phyloP scores from a whole-genome alignment of 2,113 vertebrate genomes.

The Caranx ignobilis region DNA sequence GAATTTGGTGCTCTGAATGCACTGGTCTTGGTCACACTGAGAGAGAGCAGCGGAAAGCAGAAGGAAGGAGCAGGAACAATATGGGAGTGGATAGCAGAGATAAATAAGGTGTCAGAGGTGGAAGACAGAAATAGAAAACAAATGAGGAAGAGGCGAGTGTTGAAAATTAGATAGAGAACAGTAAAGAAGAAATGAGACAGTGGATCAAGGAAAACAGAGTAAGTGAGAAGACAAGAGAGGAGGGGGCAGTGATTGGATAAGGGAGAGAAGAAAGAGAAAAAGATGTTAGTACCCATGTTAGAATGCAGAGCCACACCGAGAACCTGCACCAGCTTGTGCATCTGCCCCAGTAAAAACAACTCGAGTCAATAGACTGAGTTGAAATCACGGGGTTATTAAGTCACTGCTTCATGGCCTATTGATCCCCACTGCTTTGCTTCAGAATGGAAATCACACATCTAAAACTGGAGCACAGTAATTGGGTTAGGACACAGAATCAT shows the following conservation, averaged over 20 bases:
- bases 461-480: slow-evolving; percentile 55
- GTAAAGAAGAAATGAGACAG: not conserved
- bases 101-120: slow-evolving; percentile 19
- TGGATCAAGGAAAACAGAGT: slow-evolving; percentile 11
- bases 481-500: slow-evolving; percentile 53
- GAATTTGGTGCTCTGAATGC: slow-evolving; percentile 99
- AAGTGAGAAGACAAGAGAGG: slow-evolving; percentile 30
- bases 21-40: slow-evolving; percentile 99
- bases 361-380: slow-evolving; percentile 40
- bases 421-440: slow-evolving; percentile 41
- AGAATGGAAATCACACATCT: slow-evolving; percentile 38
- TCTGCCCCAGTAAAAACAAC: slow-evolving; percentile 41
- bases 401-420: slow-evolving; percentile 48
- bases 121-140: slow-evolving; percentile 7
- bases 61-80: not conserved
- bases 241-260: slow-evolving; percentile 43
- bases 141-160: not conserved
- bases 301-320: slow-evolving; percentile 51
- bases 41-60: slow-evolving; percentile 45
- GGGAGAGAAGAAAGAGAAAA: slow-evolving; percentile 74
- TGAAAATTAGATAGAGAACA: slow-evolving; percentile 9
- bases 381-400: slow-evolving; percentile 36
- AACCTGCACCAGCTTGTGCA: slow-evolving; percentile 20
- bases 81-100: slow-evolving; percentile 18
- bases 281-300: slow-evolving; percentile 84